phyloP scores from a whole-genome alignment of 2,797 vertebrate species.

The Apogon hyalosoma region DNA sequence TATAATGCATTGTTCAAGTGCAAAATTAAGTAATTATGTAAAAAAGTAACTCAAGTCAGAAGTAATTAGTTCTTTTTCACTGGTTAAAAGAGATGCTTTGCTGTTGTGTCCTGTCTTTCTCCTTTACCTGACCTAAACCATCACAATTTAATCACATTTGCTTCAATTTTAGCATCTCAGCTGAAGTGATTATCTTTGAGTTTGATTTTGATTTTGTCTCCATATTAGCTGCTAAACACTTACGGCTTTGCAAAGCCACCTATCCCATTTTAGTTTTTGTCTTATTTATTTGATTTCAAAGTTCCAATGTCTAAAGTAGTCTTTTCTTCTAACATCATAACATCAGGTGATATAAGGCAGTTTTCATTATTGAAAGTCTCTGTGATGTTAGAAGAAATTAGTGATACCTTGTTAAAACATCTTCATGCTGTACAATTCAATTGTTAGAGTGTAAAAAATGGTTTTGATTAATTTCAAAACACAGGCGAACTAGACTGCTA shows the following conservation, averaged over 20 bases:
- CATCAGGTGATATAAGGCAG: too few relatives aligned
- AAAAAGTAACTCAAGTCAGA: background rate
- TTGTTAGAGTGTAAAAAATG: too few relatives aligned
- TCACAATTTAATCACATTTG: slow-evolving; percentile 2
- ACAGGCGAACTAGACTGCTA: too few relatives aligned
- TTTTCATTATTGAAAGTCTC: too few relatives aligned
- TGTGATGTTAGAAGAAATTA: too few relatives aligned
- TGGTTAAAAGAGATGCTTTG: background rate
- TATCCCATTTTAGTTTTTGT: background rate
- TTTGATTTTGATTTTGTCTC: slow-evolving; percentile 48
- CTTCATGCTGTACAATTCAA: too few relatives aligned
- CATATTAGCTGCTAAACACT: slow-evolving; percentile 22
- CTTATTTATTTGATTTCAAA: too few relatives aligned
- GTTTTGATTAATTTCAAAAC: too few relatives aligned
- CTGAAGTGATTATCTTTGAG: slow-evolving; percentile 50
- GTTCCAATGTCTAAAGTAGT: too few relatives aligned
- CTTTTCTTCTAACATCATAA: too few relatives aligned
- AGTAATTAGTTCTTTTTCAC: background rate
- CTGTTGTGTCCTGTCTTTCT: slow-evolving; percentile 23
- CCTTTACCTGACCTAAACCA: slow-evolving; percentile 54
- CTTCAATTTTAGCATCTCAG: slow-evolving; percentile 18
- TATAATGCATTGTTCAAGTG: background rate
- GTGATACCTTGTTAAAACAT: too few relatives aligned
- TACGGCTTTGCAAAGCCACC: background rate
- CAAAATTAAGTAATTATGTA: slow-evolving; percentile 4